Conservation (phyloP, 92 coral and sea anemone genomes). For the Phenganax subtilis region DNA sequence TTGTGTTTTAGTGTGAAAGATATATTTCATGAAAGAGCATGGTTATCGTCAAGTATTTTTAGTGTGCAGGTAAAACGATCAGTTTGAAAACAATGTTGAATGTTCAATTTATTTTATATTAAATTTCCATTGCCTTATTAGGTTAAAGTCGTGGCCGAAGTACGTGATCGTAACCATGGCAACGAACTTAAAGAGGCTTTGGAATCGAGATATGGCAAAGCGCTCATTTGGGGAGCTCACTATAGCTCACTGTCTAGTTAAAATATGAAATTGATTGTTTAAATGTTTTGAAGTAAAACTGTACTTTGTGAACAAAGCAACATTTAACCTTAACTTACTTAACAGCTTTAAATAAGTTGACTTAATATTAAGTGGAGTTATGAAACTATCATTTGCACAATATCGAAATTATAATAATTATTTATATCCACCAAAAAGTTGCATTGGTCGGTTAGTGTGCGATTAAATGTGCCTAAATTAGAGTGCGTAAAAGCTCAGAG, state of each 20-base stretch:
- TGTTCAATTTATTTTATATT: background rate
- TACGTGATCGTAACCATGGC: constrained; percentile 65
- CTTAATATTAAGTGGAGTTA: too few species aligned
- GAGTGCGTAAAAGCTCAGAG: too few species aligned
- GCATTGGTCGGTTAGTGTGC: too few species aligned
- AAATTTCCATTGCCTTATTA: constrained; percentile 14
- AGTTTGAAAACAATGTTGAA: background rate
- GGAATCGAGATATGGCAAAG: constrained; percentile 51
- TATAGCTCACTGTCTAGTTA: background rate
- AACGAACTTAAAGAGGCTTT: constrained; percentile 63
- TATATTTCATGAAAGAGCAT: constrained; percentile 85
- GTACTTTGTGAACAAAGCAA: background rate
- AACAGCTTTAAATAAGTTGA: too few species aligned
- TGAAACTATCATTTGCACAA: too few species aligned
- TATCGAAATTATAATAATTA: too few species aligned
- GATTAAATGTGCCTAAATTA: too few species aligned
- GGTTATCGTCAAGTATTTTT: constrained; percentile 89
- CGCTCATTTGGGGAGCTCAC: constrained; percentile 68
- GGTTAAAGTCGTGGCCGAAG: constrained; percentile 67
- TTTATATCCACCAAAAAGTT: too few species aligned
- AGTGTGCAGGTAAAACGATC: constrained; percentile 65
- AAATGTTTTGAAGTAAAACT: background rate
- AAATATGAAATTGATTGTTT: background rate
- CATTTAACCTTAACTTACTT: background rate
- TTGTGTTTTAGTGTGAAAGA: constrained; percentile 68